Conservation (phyloP, 2,888 invertebrate species). For the Hirudinaria manillensis region DNA sequence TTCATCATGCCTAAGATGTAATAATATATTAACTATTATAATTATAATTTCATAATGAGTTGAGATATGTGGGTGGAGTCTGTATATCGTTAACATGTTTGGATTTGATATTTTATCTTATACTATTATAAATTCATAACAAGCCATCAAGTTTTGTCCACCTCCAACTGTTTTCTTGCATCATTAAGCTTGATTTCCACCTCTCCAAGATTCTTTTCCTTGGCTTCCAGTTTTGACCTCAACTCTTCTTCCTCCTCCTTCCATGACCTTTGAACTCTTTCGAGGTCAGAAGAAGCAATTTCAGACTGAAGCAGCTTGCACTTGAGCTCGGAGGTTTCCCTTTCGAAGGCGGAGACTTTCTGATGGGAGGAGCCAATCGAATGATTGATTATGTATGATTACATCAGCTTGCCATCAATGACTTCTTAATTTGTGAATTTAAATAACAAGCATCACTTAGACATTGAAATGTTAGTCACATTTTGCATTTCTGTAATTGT, state of each 20-base stretch:
- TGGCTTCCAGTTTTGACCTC: constrained; percentile 21
- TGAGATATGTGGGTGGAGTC: constrained; percentile 37
- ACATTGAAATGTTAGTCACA: background rate
- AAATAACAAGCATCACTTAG: too few relatives aligned
- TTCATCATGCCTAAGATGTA: too few relatives aligned
- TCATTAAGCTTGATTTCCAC: constrained; percentile 20
- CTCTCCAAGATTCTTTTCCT: constrained; percentile 26
- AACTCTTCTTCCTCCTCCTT: constrained; percentile 12
- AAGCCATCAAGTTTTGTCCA: background rate
- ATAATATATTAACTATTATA: too few relatives aligned
- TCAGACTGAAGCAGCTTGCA: constrained; percentile 26
- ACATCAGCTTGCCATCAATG: background rate
- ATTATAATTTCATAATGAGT: constrained; percentile 36
- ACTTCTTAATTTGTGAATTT: background rate
- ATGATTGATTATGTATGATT: too few relatives aligned
- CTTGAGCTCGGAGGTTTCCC: constrained; percentile 33
- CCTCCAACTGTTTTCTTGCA: constrained; percentile 11
- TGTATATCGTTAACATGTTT: background rate
- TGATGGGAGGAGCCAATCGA: constrained; percentile 23
- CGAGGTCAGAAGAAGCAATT: background rate
- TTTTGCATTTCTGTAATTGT: too few relatives aligned
- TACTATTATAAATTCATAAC: too few relatives aligned
- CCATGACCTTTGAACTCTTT: background rate
- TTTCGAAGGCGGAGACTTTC: constrained; percentile 36
- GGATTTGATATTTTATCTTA: background rate